Evolutionary conservation across 2,797 vertebrate species (phyloP), one percentile per base, ranked within the genome.

Genomic region (Coregonus sp.): DNA sequence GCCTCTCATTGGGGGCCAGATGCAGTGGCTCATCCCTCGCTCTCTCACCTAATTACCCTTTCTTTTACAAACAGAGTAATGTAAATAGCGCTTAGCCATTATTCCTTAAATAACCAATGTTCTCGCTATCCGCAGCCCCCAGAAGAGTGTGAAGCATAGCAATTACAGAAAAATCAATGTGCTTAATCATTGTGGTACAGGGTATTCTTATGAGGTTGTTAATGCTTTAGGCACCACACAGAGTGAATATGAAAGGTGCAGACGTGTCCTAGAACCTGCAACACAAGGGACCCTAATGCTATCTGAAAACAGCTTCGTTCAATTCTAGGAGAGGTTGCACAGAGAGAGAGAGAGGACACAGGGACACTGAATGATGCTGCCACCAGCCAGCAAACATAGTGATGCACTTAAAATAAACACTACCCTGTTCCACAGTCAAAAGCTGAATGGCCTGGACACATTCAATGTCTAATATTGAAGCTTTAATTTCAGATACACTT

Each of bases 1-100:
- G 75, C 66, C 76, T 75, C 20, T 51, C 3, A 9, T 88, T 80
- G 51, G 70, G 73, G 77, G 70, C 81, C 75, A 80, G 78, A 85
- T 86, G 80, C 78, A 76, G 50, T 70, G 66, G 78, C 78, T 88
- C 69, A 16, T 87, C 73, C 70, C 73, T 79, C 11, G 15, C 78
- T 80, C 84, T 78, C 78, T 78, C 78, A 78, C 73, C 81, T 86
- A 91, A 91, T 93, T 88, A 89, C 82, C 82, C 82, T 87, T 92
- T 86, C 84, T 89, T 88, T 89, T 82, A 86, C 86, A 88, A 92
- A 90, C 77, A 84, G 77, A 88, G 76, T 73, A 76, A 87, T 65
- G 78, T 85, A 91, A 87, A 92, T 83, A 88, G 83, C 80, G 82
- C 80, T 89, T 85, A 79, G 56, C 75, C 75, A 86, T 90, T 86